phyloP scores from a whole-genome alignment of 1,140 invertebrate species.

The Drosophila cardini region DNA sequence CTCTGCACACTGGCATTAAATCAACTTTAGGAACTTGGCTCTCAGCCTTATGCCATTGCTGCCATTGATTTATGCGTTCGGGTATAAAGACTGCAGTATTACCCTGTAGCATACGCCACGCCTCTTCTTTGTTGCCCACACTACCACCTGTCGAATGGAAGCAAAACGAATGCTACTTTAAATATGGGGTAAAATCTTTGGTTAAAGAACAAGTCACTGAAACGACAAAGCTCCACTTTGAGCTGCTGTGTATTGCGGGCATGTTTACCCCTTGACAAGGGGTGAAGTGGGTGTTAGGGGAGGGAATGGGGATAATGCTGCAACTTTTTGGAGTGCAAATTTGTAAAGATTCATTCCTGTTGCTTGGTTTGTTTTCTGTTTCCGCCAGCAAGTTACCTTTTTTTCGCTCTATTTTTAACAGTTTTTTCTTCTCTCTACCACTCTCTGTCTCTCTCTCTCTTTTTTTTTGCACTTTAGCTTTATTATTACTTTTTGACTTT shows the following conservation, averaged over 20 bases:
- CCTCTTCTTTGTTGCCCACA: background rate
- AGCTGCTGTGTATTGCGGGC: constrained; percentile 25
- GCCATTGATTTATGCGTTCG: constrained; percentile 51
- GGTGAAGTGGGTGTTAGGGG: background rate
- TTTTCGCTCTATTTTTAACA: background rate
- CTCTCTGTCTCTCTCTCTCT: background rate
- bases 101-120: background rate
- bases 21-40: constrained; percentile 54
- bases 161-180: constrained; percentile 46
- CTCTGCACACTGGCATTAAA: constrained; percentile 40
- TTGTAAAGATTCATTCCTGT: constrained; percentile 40
- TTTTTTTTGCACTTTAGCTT: constrained; percentile 22
- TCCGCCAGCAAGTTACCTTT: constrained; percentile 12
- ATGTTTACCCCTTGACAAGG: constrained; percentile 16
- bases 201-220: constrained; percentile 21
- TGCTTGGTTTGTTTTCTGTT: constrained; percentile 28
- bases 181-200: constrained; percentile 34
- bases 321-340: constrained; percentile 42
- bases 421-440: background rate
- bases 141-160: constrained; percentile 16
- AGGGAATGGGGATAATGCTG: background rate
- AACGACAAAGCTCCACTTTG: constrained; percentile 20
- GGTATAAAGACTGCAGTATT: constrained; percentile 22
- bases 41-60: constrained; percentile 39
- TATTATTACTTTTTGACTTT: constrained; percentile 49